Conservation (phyloP, 2,797 vertebrate species). For the Otolemur crassicaudatus region DNA sequence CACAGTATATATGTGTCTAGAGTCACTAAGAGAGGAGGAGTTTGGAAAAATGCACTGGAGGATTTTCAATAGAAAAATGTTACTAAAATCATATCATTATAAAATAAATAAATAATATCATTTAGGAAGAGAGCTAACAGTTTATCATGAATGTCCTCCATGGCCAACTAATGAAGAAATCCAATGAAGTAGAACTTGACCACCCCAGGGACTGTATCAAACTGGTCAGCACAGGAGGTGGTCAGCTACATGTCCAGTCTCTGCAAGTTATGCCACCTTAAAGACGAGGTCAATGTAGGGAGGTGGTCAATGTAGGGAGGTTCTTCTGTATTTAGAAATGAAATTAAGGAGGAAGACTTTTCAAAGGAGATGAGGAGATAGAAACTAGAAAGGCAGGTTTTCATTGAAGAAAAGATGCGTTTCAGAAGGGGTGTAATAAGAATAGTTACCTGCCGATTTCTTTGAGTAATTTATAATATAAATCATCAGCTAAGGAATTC, state of each 20-base stretch:
- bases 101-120: neutral
- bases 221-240: too few relatives aligned
- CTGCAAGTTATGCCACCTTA: too few relatives aligned
- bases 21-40: neutral
- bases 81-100: neutral
- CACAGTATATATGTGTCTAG: neutral
- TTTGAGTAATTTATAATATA: neutral
- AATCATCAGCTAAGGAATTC: neutral
- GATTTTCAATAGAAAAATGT: neutral
- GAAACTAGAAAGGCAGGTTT: neutral
- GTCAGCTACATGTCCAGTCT: too few relatives aligned
- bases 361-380: neutral
- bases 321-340: neutral
- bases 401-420: neutral
- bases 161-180: neutral
- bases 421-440: neutral
- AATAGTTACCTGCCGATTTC: neutral
- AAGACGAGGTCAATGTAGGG: too few relatives aligned
- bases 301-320: too few relatives aligned
- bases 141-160: neutral
- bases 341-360: neutral
- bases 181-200: too few relatives aligned
- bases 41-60: neutral
- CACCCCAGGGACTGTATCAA: too few relatives aligned
- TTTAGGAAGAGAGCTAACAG: neutral